Conservation (phyloP, 1,140 invertebrate genomes). For the Drosophila baimaii region DNA sequence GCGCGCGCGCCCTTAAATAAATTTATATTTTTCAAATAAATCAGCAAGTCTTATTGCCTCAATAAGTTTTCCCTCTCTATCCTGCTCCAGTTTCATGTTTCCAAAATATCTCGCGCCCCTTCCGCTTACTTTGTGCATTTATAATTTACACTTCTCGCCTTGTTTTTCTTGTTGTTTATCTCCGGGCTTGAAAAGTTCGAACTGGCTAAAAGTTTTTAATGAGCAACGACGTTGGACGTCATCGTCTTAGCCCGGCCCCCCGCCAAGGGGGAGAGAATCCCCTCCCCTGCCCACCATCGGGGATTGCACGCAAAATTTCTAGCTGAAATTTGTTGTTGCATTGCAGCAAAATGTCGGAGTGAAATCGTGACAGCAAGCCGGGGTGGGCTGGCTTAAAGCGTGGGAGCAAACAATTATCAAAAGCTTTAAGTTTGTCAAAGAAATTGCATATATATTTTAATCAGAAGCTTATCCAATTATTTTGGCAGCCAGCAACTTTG, state of each 20-base stretch:
- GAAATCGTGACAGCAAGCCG: constrained; percentile 31
- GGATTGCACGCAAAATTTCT: constrained; percentile 42
- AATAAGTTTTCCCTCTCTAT: constrained; percentile 11
- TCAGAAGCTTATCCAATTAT: constrained; percentile 43
- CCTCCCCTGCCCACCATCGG: neutral
- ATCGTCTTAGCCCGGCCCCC: constrained; percentile 39
- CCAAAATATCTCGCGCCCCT: constrained; percentile 34
- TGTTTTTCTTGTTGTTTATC: constrained; percentile 68
- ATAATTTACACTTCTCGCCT: constrained; percentile 60
- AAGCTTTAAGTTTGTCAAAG: constrained; percentile 37
- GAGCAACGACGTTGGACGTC: constrained; percentile 75
- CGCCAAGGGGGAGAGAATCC: too few species aligned
- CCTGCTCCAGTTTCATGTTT: constrained; percentile 52
- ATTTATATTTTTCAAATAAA: constrained; percentile 23
- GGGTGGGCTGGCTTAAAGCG: constrained; percentile 33
- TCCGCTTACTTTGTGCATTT: constrained; percentile 70
- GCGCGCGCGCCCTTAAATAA: constrained; percentile 3
- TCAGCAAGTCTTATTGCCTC: constrained; percentile 17
- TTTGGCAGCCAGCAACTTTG: constrained; percentile 7
- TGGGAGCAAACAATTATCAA: constrained; percentile 50
- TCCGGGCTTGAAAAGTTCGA: constrained; percentile 69
- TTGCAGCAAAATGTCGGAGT: constrained; percentile 33
- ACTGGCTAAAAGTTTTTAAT: constrained; percentile 76
- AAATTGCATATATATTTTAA: constrained; percentile 36
- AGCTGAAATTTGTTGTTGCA: constrained; percentile 52